Percentiles rank a stretch among this genome's conserved stretches.
Evolutionary conservation across 2,113 vertebrate genomes (phyloP).

Genomic region (Sterna hirundo): DNA sequence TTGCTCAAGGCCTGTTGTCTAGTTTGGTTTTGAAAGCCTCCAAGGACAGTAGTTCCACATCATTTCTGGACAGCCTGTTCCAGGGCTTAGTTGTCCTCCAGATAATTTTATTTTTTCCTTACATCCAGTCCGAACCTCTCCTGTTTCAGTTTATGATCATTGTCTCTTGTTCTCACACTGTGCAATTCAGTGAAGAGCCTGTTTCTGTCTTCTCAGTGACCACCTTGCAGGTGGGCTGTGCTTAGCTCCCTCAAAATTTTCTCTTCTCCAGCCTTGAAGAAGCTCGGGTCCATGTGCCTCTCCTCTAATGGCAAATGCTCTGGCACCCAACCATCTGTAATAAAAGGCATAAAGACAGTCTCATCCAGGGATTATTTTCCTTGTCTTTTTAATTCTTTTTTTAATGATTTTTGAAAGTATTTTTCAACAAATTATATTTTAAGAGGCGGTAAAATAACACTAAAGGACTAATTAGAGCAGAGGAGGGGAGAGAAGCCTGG

Average conservation of each 20-base stretch:
- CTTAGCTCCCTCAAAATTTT: not conserved
- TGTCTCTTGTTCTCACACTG: not conserved
- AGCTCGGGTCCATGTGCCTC: not conserved
- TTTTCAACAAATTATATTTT: not conserved
- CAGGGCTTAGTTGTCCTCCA: not conserved
- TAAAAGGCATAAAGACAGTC: not conserved
- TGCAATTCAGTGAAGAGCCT: not conserved
- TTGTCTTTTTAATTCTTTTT: not conserved
- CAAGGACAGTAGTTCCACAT: not conserved
- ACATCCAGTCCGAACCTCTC: not conserved
- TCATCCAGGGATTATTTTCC: not conserved
- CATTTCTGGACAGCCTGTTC: not conserved
- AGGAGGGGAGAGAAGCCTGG: not conserved
- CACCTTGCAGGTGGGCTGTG: not conserved
- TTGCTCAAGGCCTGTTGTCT: not conserved
- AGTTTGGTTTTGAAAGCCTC: not conserved
- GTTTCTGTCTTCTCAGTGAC: not conserved
- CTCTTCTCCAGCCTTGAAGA: not conserved
- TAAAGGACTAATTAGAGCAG: not conserved
- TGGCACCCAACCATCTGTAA: not conserved
- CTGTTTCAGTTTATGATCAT: not conserved
- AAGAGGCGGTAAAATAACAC: not conserved
- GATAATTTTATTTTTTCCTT: not conserved
- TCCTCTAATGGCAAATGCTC: not conserved
- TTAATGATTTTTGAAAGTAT: not conserved